These are phyloP conservation scores for Phenganax subtilis DNA, from an alignment of 92 coral and sea anemone species.

Conservation along the genomic window DNA sequence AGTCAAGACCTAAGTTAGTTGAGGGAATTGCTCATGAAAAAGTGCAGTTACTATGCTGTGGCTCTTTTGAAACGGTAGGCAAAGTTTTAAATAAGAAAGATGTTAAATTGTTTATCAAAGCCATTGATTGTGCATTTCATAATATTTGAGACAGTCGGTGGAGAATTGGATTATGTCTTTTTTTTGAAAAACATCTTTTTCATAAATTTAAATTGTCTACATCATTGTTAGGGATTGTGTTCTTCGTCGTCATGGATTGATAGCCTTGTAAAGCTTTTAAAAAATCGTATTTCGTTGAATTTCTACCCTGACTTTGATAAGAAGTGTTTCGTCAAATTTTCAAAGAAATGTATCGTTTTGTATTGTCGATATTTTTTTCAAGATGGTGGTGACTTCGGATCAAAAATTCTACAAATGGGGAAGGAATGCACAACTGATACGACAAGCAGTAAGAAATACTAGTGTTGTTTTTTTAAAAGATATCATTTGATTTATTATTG, in stretches of 20 bases:
- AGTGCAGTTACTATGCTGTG: constrained; percentile 79
- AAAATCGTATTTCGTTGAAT: not conserved
- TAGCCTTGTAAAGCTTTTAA: not conserved
- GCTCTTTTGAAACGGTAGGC: constrained; percentile 94
- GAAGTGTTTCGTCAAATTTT: too few species aligned
- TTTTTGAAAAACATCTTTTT: too few species aligned
- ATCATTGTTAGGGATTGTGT: not conserved
- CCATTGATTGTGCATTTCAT: not conserved
- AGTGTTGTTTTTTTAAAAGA: too few species aligned
- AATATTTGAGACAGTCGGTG: not conserved
- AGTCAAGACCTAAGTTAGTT: constrained; percentile 66
- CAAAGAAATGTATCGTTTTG: too few species aligned
- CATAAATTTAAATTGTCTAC: too few species aligned
- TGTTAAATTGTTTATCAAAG: too few species aligned
- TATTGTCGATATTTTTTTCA: not conserved
- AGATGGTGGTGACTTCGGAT: constrained; percentile 82
- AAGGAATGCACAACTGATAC: constrained; percentile 65
- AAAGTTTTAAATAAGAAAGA: not conserved
- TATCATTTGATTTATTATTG: too few species aligned
- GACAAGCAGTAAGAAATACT: constrained; percentile 23
- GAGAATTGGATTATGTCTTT: too few species aligned
- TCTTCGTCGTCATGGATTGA: not conserved
- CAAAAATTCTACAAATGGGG: constrained; percentile 92
- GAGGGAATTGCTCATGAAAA: constrained; percentile 64
- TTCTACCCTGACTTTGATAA: too few species aligned